These are phyloP conservation scores for Drosophila trapezifrons DNA, from an alignment of 1,140 invertebrate species.

Conservation along the genomic window DNA sequence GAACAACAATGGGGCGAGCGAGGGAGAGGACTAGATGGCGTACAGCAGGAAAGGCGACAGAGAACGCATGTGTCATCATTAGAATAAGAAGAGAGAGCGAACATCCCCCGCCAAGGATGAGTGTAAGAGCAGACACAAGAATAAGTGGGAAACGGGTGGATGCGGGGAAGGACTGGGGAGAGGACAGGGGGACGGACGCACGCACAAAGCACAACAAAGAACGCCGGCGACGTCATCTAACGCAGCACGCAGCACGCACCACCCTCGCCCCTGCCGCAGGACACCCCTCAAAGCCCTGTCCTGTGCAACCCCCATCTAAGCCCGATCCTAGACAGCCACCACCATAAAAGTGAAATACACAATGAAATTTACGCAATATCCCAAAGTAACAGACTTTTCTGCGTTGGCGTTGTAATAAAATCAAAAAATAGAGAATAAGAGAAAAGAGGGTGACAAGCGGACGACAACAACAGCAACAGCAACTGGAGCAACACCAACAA, in stretches of 20 bases:
- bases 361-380: conserved; percentile 83
- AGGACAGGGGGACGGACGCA: conserved; percentile 37
- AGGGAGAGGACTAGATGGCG: not conserved
- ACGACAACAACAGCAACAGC: conserved; percentile 51
- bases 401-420: conserved; percentile 79
- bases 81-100: conserved; percentile 59
- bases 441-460: conserved; percentile 77
- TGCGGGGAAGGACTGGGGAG: not conserved
- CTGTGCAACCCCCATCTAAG: conserved; percentile 33
- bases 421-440: conserved; percentile 66
- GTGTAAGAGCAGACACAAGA: conserved; percentile 24
- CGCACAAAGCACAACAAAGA: conserved; percentile 75
- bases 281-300: conserved; percentile 7
- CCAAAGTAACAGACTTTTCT: conserved; percentile 70
- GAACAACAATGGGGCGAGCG: conserved; percentile 65
- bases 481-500: conserved; percentile 43
- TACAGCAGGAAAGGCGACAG: conserved; percentile 1
- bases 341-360: conserved; percentile 81
- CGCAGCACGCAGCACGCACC: conserved; percentile 35
- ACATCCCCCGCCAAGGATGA: conserved; percentile 45
- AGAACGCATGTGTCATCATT: conserved; percentile 80
- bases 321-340: conserved; percentile 64
- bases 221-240: conserved; percentile 59
- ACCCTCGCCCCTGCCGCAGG: conserved; percentile 14
- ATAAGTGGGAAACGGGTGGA: conserved; percentile 19